Percentiles rank a stretch among this genome's conserved stretches.
phyloP scores from a whole-genome alignment of 2,797 vertebrate species.

The Austrolebias charrua region DNA sequence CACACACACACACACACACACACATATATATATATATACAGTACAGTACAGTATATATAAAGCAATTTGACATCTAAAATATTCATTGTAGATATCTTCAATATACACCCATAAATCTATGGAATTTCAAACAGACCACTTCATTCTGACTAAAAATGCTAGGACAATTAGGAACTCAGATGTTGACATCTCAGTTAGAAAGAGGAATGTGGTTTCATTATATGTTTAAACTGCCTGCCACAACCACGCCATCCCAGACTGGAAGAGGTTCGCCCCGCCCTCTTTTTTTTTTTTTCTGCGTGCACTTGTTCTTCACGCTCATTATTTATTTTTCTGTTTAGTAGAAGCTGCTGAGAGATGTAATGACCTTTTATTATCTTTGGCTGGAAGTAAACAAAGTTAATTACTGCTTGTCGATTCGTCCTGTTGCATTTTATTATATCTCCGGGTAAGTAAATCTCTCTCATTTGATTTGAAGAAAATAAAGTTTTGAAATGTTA shows the following conservation, averaged over 20 bases:
- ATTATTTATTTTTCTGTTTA: not conserved
- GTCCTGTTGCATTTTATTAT: not conserved
- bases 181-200: not conserved
- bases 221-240: not conserved
- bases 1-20: no score
- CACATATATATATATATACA: no score
- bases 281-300: constrained; percentile 3
- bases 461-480: not conserved
- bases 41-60: no score
- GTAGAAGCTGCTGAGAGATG: not conserved
- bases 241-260: not conserved
- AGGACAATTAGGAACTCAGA: constrained; percentile 17
- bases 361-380: not conserved
- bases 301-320: constrained; percentile 62
- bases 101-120: no score
- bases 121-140: no score
- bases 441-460: constrained; percentile 32
- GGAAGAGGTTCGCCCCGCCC: constrained; percentile 35
- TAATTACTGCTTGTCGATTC: not conserved
- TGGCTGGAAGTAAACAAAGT: constrained; percentile 9
- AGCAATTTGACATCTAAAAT: no score
- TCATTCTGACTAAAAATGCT: no score
- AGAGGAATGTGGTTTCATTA: not conserved
- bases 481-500: not conserved
- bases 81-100: no score